Percentiles rank a stretch among this genome's conserved stretches.
phyloP scores from a whole-genome alignment of 2,113 vertebrate species.

The Ploceus nigricollis region DNA sequence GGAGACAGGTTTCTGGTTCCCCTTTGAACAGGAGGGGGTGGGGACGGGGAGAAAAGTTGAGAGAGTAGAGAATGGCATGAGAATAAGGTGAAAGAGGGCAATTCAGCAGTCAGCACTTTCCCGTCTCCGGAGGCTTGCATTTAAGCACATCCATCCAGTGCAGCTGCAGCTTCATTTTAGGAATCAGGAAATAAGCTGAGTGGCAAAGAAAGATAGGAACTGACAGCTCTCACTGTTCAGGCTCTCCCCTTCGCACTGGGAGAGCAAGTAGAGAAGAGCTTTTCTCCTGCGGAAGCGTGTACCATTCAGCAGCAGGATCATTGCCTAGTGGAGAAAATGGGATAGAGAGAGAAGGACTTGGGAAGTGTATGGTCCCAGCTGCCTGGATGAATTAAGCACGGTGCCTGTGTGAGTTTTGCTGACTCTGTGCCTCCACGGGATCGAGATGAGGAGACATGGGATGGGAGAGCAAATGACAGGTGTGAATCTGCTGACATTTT shows the following conservation, averaged over 20 bases:
- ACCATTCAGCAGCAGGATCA: neutral
- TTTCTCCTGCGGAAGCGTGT: neutral
- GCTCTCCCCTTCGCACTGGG: conserved; percentile 6
- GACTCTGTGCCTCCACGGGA: neutral
- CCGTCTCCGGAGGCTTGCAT: conserved; percentile 47
- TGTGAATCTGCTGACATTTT: conserved; percentile 50
- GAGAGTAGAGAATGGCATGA: neutral
- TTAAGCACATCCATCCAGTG: conserved; percentile 53
- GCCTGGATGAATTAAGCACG: neutral
- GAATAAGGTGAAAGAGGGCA: conserved; percentile 47
- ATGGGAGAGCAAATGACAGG: conserved; percentile 9
- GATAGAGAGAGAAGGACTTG: neutral
- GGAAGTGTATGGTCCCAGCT: neutral
- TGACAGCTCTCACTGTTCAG: conserved; percentile 51
- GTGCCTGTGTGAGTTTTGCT: neutral
- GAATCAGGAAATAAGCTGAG: conserved; percentile 63
- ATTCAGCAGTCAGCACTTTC: conserved; percentile 57
- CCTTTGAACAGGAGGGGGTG: neutral
- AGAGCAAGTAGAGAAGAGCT: conserved; percentile 49
- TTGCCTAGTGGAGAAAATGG: neutral
- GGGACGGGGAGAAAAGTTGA: neutral
- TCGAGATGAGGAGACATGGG: neutral
- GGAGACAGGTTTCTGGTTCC: neutral
- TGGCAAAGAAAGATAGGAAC: conserved; percentile 56
- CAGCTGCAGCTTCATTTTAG: conserved; percentile 67